Evolutionary conservation across 2,888 invertebrate genomes (phyloP).

Genomic region (Monopis laevigella): DNA sequence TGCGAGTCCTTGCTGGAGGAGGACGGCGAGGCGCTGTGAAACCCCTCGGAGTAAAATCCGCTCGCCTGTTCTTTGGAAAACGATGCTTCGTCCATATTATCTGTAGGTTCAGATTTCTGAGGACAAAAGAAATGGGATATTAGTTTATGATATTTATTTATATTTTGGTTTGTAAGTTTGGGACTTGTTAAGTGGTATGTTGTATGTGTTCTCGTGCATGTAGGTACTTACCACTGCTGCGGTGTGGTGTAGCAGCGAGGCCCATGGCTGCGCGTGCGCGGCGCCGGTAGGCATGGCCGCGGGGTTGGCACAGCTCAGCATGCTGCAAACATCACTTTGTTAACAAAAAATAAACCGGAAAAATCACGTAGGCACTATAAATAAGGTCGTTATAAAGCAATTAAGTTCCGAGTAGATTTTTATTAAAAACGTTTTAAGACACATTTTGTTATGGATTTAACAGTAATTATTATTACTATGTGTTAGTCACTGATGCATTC

Average conservation of each 20-base stretch:
- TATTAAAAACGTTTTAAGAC: too few species aligned
- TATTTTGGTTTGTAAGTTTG: neutral
- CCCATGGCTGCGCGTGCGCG: slow-evolving; percentile 42
- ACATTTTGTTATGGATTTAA: slow-evolving; percentile 2
- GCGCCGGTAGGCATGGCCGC: slow-evolving; percentile 55
- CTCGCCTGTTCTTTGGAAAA: slow-evolving; percentile 67
- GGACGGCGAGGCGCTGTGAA: slow-evolving; percentile 68
- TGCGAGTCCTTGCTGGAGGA: slow-evolving; percentile 64
- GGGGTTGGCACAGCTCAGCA: slow-evolving; percentile 56
- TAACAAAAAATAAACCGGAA: slow-evolving; percentile 6
- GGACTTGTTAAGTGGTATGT: neutral
- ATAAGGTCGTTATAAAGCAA: too few species aligned
- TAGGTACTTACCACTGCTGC: slow-evolving; percentile 42
- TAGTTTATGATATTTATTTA: neutral
- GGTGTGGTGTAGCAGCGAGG: slow-evolving; percentile 36
- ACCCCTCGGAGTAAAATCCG: slow-evolving; percentile 69
- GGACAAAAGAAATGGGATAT: slow-evolving; percentile 21
- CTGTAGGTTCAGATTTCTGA: slow-evolving; percentile 66
- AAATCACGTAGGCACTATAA: neutral
- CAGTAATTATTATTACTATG: neutral
- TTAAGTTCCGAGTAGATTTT: too few species aligned
- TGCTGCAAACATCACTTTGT: slow-evolving; percentile 20
- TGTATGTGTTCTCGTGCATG: too few species aligned
- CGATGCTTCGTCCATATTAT: slow-evolving; percentile 48
- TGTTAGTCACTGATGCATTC: slow-evolving; percentile 1